A percentile compares a stretch with the other conserved stretches of the same genome.
These are phyloP conservation scores for Ganaspis brasiliensis DNA, from an alignment of 2,888 invertebrate species.

Conservation along the genomic window DNA sequence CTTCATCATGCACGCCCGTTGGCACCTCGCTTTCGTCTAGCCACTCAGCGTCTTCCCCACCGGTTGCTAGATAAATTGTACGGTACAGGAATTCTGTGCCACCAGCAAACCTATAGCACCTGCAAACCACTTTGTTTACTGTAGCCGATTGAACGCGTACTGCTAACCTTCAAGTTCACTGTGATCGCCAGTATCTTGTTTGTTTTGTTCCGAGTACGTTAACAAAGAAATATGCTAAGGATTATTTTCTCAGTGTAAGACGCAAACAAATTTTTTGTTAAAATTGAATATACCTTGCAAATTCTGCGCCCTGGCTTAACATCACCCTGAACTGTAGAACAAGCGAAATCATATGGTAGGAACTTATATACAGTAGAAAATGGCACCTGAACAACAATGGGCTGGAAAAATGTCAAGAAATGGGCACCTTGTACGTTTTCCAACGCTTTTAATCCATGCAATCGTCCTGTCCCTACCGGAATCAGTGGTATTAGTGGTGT, in stretches of 20 bases:
- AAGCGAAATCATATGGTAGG: not conserved
- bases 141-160: too few relatives aligned
- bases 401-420: not conserved
- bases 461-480: too few relatives aligned
- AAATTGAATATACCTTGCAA: not conserved
- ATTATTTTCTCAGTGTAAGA: not conserved
- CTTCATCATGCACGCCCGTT: not conserved
- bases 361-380: not conserved
- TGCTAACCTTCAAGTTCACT: too few relatives aligned
- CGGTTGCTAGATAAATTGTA: not conserved
- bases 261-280: not conserved
- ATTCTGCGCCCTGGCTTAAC: not conserved
- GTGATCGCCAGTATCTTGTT: too few relatives aligned
- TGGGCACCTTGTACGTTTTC: too few relatives aligned
- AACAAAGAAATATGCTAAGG: too few relatives aligned
- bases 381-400: not conserved
- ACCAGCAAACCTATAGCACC: too few relatives aligned
- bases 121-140: too few relatives aligned
- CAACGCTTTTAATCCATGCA: not conserved
- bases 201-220: too few relatives aligned
- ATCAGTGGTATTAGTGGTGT: too few relatives aligned
- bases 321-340: constrained; percentile 6
- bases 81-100: not conserved
- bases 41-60: constrained; percentile 11
- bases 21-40: constrained; percentile 3